Evolutionary conservation across 2,797 vertebrate species (phyloP).

Genomic region (Loriculus beryllinus): DNA sequence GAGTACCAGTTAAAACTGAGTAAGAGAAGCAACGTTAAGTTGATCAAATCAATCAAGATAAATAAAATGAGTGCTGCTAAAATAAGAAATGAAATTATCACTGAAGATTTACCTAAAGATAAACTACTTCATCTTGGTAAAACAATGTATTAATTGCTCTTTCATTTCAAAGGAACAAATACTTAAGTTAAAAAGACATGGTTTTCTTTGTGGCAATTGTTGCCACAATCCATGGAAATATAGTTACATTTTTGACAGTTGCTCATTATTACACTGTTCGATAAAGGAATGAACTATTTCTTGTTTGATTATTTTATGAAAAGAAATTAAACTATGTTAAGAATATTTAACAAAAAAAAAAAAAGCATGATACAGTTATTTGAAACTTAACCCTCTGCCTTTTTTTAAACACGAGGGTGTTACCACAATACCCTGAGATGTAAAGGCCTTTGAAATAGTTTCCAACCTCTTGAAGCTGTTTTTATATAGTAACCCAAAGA

Average conservation of each 20-base stretch:
- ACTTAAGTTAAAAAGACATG: background rate
- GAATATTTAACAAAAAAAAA: background rate
- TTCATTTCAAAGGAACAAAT: background rate
- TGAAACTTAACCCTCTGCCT: background rate
- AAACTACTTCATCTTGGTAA: background rate
- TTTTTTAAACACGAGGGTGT: background rate
- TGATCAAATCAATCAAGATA: background rate
- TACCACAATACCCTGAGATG: background rate
- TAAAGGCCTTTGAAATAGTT: background rate
- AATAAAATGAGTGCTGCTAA: background rate
- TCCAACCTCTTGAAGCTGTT: background rate
- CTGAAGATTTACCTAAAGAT: background rate
- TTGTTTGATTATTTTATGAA: background rate
- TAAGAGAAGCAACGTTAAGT: background rate
- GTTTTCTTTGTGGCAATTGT: background rate
- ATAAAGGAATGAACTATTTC: background rate
- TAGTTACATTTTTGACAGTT: background rate
- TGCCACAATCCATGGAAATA: background rate
- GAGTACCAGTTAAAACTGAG: background rate
- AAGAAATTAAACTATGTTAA: background rate
- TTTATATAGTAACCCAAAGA: background rate
- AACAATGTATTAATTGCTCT: background rate
- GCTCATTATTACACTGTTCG: background rate
- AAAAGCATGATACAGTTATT: background rate
- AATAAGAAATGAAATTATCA: background rate